Evolutionary conservation across 2,888 invertebrate species (phyloP).

Genomic region (Trissolcus japonicus): DNA sequence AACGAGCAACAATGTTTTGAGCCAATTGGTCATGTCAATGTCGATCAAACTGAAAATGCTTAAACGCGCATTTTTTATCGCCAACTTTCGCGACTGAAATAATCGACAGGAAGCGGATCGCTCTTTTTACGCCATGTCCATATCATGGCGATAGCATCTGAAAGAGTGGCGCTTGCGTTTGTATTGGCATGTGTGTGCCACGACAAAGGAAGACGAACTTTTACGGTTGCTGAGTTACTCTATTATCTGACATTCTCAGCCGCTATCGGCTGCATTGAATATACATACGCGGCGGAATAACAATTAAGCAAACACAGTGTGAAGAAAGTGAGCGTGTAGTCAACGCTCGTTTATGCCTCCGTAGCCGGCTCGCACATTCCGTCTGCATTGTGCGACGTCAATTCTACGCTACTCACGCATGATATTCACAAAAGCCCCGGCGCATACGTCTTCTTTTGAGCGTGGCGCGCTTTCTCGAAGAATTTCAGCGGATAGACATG

Average conservation of each 20-base stretch:
- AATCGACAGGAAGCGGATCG: slow-evolving; percentile 59
- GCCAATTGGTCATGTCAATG: too few relatives aligned
- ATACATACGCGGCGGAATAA: slow-evolving; percentile 53
- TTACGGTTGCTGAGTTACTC: slow-evolving; percentile 54
- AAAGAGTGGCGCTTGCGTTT: slow-evolving; percentile 37
- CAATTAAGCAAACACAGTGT: slow-evolving; percentile 57
- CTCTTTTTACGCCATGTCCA: slow-evolving; percentile 55
- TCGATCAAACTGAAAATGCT: slow-evolving; percentile 18
- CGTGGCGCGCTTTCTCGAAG: slow-evolving; percentile 53
- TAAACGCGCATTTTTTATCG: slow-evolving; percentile 19
- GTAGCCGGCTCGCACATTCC: slow-evolving; percentile 38
- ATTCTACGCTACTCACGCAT: slow-evolving; percentile 54
- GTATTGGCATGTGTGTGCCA: slow-evolving; percentile 45
- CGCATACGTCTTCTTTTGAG: slow-evolving; percentile 51
- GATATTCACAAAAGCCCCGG: slow-evolving; percentile 44
- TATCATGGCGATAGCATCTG: slow-evolving; percentile 46
- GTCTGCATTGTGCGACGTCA: slow-evolving; percentile 47
- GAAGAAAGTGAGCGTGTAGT: slow-evolving; percentile 53
- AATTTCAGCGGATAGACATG: slow-evolving; percentile 49
- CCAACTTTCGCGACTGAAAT: slow-evolving; percentile 46
- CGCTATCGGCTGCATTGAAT: slow-evolving; percentile 39
- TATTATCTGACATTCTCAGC: slow-evolving; percentile 52
- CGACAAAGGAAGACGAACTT: slow-evolving; percentile 51
- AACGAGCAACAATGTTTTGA: too few relatives aligned
- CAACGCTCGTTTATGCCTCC: slow-evolving; percentile 45